Evolutionary conservation across 2,888 invertebrate genomes (phyloP).

Genomic region (Serripes groenlandicus): DNA sequence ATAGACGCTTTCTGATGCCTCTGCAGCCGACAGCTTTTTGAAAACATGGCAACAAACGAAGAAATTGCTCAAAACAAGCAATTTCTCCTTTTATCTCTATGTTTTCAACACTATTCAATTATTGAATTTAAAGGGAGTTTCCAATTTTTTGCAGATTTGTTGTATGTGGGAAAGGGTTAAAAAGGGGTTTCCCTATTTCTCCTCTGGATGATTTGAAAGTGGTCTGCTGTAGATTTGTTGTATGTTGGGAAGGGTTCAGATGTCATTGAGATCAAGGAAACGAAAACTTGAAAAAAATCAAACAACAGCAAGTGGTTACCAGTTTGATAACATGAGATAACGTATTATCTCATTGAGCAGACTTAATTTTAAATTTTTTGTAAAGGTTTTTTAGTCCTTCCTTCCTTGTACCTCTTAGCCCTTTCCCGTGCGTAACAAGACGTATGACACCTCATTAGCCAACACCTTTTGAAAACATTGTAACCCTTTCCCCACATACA

Average conservation of each 20-base stretch:
- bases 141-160: too few relatives aligned
- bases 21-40: too few relatives aligned
- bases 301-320: not conserved
- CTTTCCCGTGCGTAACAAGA: too few relatives aligned
- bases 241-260: not conserved
- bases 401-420: not conserved
- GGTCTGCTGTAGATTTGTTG: too few relatives aligned
- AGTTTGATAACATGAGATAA: not conserved
- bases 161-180: too few relatives aligned
- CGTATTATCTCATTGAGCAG: not conserved
- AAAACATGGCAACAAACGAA: not conserved
- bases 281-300: not conserved
- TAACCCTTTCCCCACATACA: too few relatives aligned
- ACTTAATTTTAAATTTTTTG: constrained; percentile 1
- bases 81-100: not conserved
- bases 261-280: not conserved
- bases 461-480: too few relatives aligned
- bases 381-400: not conserved
- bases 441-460: too few relatives aligned
- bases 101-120: not conserved
- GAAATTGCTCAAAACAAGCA: not conserved
- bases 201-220: too few relatives aligned
- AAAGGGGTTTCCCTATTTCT: too few relatives aligned
- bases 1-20: not conserved
- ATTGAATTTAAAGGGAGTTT: too few relatives aligned